Evolutionary conservation across 2,888 invertebrate species (phyloP), one percentile per base, ranked within the genome.

Genomic region (Lumbricus terrestris): DNA sequence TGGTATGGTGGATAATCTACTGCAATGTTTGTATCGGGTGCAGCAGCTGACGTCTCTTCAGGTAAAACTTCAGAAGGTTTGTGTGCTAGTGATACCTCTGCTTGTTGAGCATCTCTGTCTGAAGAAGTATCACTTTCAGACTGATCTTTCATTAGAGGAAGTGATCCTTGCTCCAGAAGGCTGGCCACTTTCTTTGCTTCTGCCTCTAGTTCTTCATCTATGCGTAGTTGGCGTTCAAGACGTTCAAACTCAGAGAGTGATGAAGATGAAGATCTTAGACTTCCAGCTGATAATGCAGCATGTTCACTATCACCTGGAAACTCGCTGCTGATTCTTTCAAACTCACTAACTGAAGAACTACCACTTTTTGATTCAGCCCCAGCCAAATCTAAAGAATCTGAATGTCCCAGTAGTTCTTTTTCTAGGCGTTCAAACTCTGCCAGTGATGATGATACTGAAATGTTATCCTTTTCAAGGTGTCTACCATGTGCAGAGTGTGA

Each of bases 361-460:
- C 91, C 94, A 94, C 89, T 91, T 98, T 97, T 37, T 93, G 91
- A 93, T 92, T 38, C 92, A 92, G 29, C 93, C 93, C 89, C 89
- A 35, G 34, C 85, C 34, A 85, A 35, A 20, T 37, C 90, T 34
- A 88, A 37, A 85, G 93, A 93, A 40, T 92, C 92, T 90, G 93
- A 90, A 29, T 91, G 91, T 18, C 89, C 82, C 82, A 89, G 83
- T n/a, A 90, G 47, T 69, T 91, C 91, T 37, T 90, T 88, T 47
- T 92, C 91, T 20, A 92, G 89, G 23, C 89, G 91, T 90, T 91
- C 98, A 95, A 98, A 98, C 94, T 98, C 98, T 95, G 98, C 98
- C 91, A 98, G 92, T 23, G 95, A 96, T 18, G 98, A 98, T 92
- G 97, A 97, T 95, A 98, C 97, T 0, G 98, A 98, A 88, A 97